Percentiles rank a stretch among this genome's conserved stretches.
Evolutionary conservation across 2,113 vertebrate species (phyloP).

Genomic region (Morone saxatilis): DNA sequence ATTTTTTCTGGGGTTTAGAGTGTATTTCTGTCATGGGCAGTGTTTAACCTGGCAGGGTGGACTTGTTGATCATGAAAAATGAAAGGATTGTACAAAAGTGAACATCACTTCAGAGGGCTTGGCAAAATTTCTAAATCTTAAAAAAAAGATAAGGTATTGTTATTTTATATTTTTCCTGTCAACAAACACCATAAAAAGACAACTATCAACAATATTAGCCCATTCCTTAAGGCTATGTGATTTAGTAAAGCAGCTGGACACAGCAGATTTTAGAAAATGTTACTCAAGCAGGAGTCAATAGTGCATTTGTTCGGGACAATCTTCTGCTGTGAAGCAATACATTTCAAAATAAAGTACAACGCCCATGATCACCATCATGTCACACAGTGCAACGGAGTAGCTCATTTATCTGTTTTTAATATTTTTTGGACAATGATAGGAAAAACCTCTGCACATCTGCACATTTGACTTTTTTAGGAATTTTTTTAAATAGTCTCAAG

Average conservation of each 20-base stretch:
- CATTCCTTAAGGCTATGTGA: neutral
- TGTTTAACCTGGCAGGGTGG: slow-evolving; percentile 4
- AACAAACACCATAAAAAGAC: neutral
- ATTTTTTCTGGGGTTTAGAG: neutral
- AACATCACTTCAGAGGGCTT: neutral
- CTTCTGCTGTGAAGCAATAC: neutral
- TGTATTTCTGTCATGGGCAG: neutral
- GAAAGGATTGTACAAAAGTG: neutral
- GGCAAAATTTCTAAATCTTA: slow-evolving; percentile 9
- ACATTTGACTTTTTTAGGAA: neutral
- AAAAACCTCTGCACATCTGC: slow-evolving; percentile 18
- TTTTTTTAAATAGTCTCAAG: neutral
- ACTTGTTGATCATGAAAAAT: slow-evolving; percentile 34
- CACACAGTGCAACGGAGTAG: neutral
- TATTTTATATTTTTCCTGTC: neutral
- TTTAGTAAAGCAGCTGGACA: neutral
- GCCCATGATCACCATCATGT: neutral
- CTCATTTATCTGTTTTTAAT: slow-evolving; percentile 12
- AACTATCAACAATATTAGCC: neutral
- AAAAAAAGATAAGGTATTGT: neutral
- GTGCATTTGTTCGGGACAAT: neutral
- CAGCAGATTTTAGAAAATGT: neutral
- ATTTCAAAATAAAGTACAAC: neutral
- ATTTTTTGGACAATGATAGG: neutral
- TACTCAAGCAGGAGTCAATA: neutral